These are phyloP conservation scores for Stenoptilia bipunctidactyla DNA, from an alignment of 2,888 invertebrate genomes.

Conservation along the genomic window DNA sequence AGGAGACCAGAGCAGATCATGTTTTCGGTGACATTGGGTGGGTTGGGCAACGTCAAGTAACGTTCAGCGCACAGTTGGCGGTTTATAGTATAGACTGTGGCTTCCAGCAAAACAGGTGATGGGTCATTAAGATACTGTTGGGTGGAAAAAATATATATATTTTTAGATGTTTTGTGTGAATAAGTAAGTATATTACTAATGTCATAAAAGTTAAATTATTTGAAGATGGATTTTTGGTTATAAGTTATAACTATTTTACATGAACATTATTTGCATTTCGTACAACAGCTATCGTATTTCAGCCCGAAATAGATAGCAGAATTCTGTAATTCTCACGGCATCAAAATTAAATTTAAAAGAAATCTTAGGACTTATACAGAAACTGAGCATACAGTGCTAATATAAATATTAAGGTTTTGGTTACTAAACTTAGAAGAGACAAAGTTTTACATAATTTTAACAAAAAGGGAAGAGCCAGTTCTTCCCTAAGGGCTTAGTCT, in stretches of 20 bases:
- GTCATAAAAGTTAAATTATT: not conserved
- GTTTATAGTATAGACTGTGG: constrained; percentile 34
- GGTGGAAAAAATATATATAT: no score
- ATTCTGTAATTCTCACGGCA: no score
- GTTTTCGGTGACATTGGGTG: constrained; percentile 20
- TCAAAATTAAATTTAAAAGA: no score
- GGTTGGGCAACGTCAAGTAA: constrained; percentile 24
- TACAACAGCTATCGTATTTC: no score
- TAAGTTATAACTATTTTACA: not conserved
- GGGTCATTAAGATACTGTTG: constrained; percentile 18
- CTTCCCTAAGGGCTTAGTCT: not conserved
- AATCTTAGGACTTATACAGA: no score
- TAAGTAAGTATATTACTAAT: not conserved
- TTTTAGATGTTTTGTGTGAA: no score
- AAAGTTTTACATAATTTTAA: not conserved
- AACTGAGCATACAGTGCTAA: no score
- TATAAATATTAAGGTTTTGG: no score
- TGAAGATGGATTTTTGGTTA: not conserved
- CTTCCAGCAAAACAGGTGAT: constrained; percentile 31
- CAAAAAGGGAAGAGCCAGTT: not conserved
- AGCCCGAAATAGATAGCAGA: no score
- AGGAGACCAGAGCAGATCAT: constrained; percentile 31
- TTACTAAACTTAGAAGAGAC: no score
- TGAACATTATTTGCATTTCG: no score
- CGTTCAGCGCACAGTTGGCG: constrained; percentile 26